Conservation (phyloP, 2,888 invertebrate species). For the Alloplasta piceator region DNA sequence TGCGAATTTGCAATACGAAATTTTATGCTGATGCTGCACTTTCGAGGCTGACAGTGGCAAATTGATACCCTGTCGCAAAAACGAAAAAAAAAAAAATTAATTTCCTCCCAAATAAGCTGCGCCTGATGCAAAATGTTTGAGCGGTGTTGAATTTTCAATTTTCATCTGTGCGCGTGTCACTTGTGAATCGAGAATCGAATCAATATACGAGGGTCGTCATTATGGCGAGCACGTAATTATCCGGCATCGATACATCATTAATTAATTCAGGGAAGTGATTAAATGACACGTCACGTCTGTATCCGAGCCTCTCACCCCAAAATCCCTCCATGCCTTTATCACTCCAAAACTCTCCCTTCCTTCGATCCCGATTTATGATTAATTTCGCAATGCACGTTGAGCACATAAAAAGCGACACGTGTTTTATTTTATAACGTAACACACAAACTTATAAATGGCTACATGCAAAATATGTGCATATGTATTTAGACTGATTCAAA, state of each 20-base stretch:
- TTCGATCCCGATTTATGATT: slow-evolving; percentile 48
- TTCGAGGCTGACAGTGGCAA: no score
- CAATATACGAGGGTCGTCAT: background rate
- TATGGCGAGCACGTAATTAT: slow-evolving; percentile 27
- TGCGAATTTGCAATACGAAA: no score
- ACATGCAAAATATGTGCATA: no score
- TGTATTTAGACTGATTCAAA: no score
- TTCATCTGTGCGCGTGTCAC: slow-evolving; percentile 3
- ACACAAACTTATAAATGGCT: background rate
- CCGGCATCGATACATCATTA: slow-evolving; percentile 47
- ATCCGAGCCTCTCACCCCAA: background rate
- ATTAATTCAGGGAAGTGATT: slow-evolving; percentile 51
- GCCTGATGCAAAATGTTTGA: slow-evolving; percentile 31
- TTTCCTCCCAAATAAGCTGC: background rate
- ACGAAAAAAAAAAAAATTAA: no score
- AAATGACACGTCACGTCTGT: slow-evolving; percentile 11
- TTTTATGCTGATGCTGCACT: no score
- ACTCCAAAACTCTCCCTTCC: background rate
- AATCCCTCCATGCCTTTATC: background rate
- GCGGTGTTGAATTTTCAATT: slow-evolving; percentile 8
- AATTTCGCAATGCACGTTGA: slow-evolving; percentile 44
- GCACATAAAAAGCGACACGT: slow-evolving; percentile 25
- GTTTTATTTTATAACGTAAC: slow-evolving; percentile 9
- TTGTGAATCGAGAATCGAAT: slow-evolving; percentile 9
- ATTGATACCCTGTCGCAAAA: no score